A percentile compares a stretch with the other conserved stretches of the same genome.
These are phyloP conservation scores for Cynopterus sphinx DNA, from an alignment of 2,797 vertebrate species.

Conservation along the genomic window DNA sequence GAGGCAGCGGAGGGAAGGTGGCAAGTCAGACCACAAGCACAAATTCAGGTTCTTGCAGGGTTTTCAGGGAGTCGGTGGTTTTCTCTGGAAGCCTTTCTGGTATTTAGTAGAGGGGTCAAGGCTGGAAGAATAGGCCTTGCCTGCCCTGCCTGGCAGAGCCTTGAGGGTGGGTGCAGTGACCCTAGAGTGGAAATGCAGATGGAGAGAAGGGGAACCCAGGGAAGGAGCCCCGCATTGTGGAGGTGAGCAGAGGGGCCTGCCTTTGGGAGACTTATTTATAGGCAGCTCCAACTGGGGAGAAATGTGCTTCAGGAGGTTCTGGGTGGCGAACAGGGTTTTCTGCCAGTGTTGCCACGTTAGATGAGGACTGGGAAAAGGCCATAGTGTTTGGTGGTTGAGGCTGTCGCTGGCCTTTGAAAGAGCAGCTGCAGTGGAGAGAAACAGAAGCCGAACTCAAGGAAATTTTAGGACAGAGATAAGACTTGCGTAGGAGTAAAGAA, in stretches of 20 bases:
- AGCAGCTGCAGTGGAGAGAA: not conserved
- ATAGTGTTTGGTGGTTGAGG: not conserved
- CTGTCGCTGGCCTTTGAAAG: not conserved
- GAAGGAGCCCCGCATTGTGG: not conserved
- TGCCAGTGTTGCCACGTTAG: not conserved
- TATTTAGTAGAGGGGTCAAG: not conserved
- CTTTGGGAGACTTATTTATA: not conserved
- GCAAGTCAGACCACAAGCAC: not conserved
- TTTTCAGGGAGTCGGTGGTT: not conserved
- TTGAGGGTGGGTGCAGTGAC: not conserved
- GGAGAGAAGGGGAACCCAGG: not conserved
- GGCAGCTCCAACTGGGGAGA: not conserved
- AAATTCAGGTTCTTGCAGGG: not conserved
- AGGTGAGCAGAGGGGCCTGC: not conserved
- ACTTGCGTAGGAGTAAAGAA: not conserved
- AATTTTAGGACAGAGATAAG: not conserved
- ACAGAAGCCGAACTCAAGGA: slow-evolving; percentile 7
- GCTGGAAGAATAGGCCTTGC: not conserved
- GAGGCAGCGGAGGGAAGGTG: not conserved
- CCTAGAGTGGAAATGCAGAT: not conserved
- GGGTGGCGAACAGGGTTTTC: not conserved
- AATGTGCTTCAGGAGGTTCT: not conserved
- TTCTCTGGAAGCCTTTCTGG: not conserved
- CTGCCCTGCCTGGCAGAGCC: not conserved
- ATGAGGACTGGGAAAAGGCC: not conserved